Evolutionary conservation across 2,113 vertebrate species (phyloP).

Genomic region (Laticauda colubrina): DNA sequence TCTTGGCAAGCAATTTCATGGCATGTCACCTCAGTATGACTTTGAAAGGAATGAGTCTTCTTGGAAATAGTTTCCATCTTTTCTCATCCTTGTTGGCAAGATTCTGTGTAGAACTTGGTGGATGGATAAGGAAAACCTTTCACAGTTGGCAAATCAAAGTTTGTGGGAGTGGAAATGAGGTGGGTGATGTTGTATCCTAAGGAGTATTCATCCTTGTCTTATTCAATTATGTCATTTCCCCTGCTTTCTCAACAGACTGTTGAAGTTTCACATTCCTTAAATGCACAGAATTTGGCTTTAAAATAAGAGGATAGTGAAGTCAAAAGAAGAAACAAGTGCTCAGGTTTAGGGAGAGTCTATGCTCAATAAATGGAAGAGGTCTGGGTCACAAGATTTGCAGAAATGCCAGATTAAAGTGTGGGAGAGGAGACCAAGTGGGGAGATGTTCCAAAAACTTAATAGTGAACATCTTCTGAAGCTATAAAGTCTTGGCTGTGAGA

Average conservation of each 20-base stretch:
- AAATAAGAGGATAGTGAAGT: background rate
- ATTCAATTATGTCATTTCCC: background rate
- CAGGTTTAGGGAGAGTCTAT: background rate
- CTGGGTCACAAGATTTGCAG: background rate
- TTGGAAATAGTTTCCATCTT: background rate
- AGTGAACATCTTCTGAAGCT: background rate
- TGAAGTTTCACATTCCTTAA: background rate
- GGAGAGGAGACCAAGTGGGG: background rate
- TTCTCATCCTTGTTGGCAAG: background rate
- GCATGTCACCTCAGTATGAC: background rate
- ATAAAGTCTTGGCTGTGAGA: background rate
- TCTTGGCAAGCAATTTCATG: background rate
- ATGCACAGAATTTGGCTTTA: background rate
- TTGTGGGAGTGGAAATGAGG: background rate
- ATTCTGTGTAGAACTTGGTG: background rate
- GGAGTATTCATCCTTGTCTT: background rate
- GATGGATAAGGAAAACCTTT: background rate
- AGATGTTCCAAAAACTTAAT: background rate
- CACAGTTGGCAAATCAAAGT: background rate
- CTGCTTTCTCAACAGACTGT: background rate
- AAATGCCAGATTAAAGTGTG: background rate
- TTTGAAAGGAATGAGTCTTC: background rate
- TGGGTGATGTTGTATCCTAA: background rate
- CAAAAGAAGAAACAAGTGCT: background rate
- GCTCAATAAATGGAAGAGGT: background rate